Evolutionary conservation across 2,888 invertebrate species (phyloP), one percentile per base, ranked within the genome.

Genomic region (Salpingus planirostris): DNA sequence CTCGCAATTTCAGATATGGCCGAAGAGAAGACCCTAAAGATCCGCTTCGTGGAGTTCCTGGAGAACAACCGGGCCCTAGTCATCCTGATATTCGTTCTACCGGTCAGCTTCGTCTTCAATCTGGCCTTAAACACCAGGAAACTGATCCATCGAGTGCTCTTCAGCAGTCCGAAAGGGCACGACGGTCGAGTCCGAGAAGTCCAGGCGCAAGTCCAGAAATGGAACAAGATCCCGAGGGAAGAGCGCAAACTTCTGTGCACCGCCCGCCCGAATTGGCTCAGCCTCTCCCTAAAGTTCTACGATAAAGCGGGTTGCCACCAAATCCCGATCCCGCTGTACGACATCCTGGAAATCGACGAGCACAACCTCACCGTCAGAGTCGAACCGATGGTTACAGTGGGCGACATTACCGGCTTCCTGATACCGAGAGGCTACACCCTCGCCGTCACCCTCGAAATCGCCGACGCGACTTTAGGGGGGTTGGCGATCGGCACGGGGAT

Each of bases 401-500:
- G 75, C 0, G 76, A 78, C 29, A 73, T 79, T 25, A 78, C 78
- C 0, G 66, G 70, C 42, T 78, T 66, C 49, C 58, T 80, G 11
- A 74, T 77, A 50, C 76, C 77, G 1, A 71, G 60, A 50, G 78
- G 80, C 0, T 80, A 78, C 52, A 77, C 79, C 0, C 53, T 80
- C 27, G 79, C 77, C 2, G 78, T 80, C 2, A 78, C 78, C 15
- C 68, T 80, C 27, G 80, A 80, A 58, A 69, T 80, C 28, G 74
- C 69, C 1, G 80, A 80, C 55, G 80, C 80, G 12, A 80, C 80
- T 3, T 60, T 79, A 11, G 80, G 80, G 46, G 79, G 80, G 24
- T 61, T 80, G 12, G 80, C 80, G 0, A 67, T 80, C 54, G 80
- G 78, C 8, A 74, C 75, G 0, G 80, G 80, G n/a, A 80, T 80